phyloP scores from a whole-genome alignment of 2,888 invertebrate genomes.

The Salticus scenicus region DNA sequence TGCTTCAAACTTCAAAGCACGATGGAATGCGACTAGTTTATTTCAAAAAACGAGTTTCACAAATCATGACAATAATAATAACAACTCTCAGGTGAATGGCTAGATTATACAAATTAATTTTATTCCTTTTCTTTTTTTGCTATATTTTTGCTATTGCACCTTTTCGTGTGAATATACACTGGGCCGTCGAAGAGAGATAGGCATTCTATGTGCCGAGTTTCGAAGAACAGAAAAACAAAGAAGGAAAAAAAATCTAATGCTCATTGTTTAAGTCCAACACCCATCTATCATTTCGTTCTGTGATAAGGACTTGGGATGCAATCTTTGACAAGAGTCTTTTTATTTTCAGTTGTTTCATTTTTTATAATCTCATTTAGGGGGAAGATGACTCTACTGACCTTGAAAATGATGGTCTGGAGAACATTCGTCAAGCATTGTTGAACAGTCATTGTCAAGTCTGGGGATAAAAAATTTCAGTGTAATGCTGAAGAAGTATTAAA shows the following conservation, averaged over 20 bases:
- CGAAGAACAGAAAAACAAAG: too few relatives aligned
- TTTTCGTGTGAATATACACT: too few relatives aligned
- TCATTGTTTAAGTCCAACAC: neutral
- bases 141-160: too few relatives aligned
- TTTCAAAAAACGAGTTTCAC: too few relatives aligned
- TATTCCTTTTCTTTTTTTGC: too few relatives aligned
- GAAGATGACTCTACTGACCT: conserved; percentile 12
- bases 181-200: too few relatives aligned
- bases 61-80: too few relatives aligned
- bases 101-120: too few relatives aligned
- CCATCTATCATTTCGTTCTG: neutral
- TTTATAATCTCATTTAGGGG: neutral
- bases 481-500: neutral
- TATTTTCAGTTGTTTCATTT: neutral
- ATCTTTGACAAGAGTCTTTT: neutral
- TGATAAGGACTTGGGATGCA: neutral
- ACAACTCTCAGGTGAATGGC: too few relatives aligned
- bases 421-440: conserved; percentile 2
- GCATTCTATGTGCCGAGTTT: too few relatives aligned
- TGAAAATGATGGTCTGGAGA: conserved; percentile 8
- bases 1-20: too few relatives aligned
- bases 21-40: too few relatives aligned
- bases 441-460: neutral
- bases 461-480: neutral
- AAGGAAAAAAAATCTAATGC: neutral